Percentiles rank a stretch among this genome's conserved stretches.
Evolutionary conservation across 1,140 invertebrate species (phyloP).

Genomic region (Temnothorax curvispinosus): DNA sequence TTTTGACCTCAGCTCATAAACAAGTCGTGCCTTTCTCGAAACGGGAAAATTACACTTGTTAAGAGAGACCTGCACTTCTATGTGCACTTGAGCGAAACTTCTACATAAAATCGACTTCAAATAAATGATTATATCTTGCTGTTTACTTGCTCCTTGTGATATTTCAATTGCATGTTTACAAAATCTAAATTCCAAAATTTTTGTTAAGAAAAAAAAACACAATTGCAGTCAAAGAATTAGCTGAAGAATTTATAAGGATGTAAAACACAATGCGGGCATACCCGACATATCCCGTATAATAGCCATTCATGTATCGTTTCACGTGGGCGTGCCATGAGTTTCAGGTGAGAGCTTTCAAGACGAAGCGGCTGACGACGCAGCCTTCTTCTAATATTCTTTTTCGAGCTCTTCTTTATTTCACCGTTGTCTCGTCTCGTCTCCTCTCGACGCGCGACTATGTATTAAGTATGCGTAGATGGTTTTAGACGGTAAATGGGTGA

Average conservation of each 20-base stretch:
- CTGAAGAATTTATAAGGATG: background rate
- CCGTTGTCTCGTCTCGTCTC: constrained; percentile 7
- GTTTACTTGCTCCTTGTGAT: background rate
- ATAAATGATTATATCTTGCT: background rate
- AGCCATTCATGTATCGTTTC: constrained; percentile 17
- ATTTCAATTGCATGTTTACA: background rate
- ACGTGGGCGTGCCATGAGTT: constrained; percentile 25
- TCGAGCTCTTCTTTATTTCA: background rate
- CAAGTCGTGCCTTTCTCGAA: constrained; percentile 4
- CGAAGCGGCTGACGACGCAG: constrained; percentile 23
- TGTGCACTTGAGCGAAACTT: constrained; percentile 14
- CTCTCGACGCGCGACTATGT: background rate
- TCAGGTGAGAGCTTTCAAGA: constrained; percentile 50
- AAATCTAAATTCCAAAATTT: background rate
- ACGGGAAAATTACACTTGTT: constrained; percentile 24
- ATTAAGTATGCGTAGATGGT: constrained; percentile 18
- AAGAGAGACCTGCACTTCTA: background rate
- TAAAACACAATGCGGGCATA: background rate
- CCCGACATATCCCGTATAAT: background rate
- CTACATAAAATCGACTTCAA: background rate
- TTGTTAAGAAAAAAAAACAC: background rate
- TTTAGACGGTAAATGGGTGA: constrained; percentile 74
- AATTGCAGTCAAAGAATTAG: background rate
- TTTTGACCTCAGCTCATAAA: constrained; percentile 23
- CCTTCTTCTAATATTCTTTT: constrained; percentile 34